These are phyloP conservation scores for Nylanderia fulva DNA, from an alignment of 1,140 invertebrate species.

Conservation along the genomic window DNA sequence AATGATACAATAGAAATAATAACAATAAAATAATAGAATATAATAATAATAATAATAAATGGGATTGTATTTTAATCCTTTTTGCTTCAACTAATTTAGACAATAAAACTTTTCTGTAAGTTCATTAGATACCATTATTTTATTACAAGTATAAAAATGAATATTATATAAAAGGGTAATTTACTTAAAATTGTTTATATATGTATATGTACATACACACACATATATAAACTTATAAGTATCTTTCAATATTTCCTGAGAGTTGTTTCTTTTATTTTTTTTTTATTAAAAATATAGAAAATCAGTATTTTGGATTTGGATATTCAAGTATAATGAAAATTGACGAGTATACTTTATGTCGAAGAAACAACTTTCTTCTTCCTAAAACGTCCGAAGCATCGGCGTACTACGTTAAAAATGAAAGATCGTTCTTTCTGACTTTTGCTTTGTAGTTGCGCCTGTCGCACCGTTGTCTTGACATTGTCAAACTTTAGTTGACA, in stretches of 20 bases:
- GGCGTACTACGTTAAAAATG: slow-evolving; percentile 52
- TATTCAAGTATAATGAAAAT: slow-evolving; percentile 38
- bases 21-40: no score
- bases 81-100: not conserved
- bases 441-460: slow-evolving; percentile 12
- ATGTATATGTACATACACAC: no score
- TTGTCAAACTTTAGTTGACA: slow-evolving; percentile 16
- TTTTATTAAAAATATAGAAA: no score
- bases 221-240: no score
- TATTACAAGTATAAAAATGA: no score
- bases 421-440: slow-evolving; percentile 43
- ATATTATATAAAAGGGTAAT: no score
- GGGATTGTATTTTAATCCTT: not conserved
- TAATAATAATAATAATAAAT: not conserved
- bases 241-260: no score
- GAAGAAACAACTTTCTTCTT: not conserved
- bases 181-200: no score
- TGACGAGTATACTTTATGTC: slow-evolving; percentile 14
- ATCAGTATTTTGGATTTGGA: not conserved
- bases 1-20: no score
- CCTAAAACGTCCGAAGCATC: slow-evolving; percentile 19
- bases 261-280: no score
- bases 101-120: not conserved
- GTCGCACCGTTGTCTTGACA: not conserved
- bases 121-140: not conserved